Evolutionary conservation across 2,113 vertebrate species (phyloP).

Genomic region (Empidonax traillii): DNA sequence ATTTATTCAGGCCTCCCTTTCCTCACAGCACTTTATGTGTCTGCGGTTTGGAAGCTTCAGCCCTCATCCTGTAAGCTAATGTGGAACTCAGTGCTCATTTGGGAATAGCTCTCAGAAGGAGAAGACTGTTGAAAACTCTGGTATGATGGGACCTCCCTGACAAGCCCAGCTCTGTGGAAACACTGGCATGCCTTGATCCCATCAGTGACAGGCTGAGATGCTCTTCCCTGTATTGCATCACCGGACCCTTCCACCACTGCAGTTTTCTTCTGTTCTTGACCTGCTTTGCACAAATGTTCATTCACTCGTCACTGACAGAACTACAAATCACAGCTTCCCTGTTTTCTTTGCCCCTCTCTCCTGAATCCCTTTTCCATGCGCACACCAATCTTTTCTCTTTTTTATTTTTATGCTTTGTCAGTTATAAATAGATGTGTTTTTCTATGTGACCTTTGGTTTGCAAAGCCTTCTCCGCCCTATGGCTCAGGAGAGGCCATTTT

Average conservation of each 20-base stretch:
- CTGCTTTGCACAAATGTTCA: not conserved
- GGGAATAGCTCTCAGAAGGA: not conserved
- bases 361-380: not conserved
- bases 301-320: not conserved
- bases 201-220: not conserved
- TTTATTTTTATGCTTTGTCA: not conserved
- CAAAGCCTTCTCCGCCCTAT: slow-evolving; percentile 56
- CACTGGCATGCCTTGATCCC: not conserved
- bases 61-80: not conserved
- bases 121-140: not conserved
- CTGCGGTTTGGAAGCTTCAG: not conserved
- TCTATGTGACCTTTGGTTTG: slow-evolving; percentile 49
- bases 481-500: slow-evolving; percentile 40
- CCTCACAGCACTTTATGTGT: not conserved
- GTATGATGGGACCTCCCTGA: rapidly evolving
- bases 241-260: rapidly evolving
- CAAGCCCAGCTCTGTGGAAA: not conserved
- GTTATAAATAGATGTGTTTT: slow-evolving; percentile 45
- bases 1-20: not conserved
- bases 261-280: not conserved
- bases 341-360: not conserved
- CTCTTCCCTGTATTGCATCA: not conserved
- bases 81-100: rapidly evolving
- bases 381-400: not conserved
- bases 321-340: not conserved